Evolutionary conservation across 2,797 vertebrate species (phyloP), one percentile per base, ranked within the genome.

Genomic region (Carapus acus): DNA sequence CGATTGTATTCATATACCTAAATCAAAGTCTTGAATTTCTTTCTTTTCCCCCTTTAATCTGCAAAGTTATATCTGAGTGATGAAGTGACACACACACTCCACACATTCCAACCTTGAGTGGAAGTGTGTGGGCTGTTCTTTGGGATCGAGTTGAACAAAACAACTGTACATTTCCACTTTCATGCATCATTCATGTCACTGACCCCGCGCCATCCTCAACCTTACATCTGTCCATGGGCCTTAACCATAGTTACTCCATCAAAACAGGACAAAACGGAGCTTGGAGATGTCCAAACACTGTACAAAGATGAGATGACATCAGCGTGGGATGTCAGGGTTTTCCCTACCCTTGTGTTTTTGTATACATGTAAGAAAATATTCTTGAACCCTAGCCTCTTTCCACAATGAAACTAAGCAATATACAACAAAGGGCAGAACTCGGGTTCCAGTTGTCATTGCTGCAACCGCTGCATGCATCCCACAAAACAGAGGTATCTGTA

Each of bases 41-140:
- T 45, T 14, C 34, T 31, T 51, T 8, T 16, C 59, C 8, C 15
- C 59, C 21, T 41, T 43, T 16, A 63, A 53, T 41, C 17, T 2
- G 23, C 16, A 12, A 36, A 22, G 31, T 19, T 56, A 40, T 64
- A 39, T 45, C 54, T 64, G 47, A 63, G 45, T 31, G 62, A 62
- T 51, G 52, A 66, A 68, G 58, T 34, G 7, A 71, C 33, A 54
- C 43, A 60, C 22, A 69, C 33, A 71, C 37, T 71, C 67, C 57
- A 68, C 44, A 76, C 54, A 73, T 47, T 47, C 71, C 39, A 65
- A 49, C 43, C 58, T 71, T 47, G 13, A 42, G 62, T 67, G 59
- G 60, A 83, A 74, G 68, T 69, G 58, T 63, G 62, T 62, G 63
- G 63, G 59, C 65, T 68, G 27, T 43, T 82, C 77, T 82, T 83